Evolutionary conservation across 2,113 vertebrate genomes (phyloP).

Genomic region (Neotoma lepida): DNA sequence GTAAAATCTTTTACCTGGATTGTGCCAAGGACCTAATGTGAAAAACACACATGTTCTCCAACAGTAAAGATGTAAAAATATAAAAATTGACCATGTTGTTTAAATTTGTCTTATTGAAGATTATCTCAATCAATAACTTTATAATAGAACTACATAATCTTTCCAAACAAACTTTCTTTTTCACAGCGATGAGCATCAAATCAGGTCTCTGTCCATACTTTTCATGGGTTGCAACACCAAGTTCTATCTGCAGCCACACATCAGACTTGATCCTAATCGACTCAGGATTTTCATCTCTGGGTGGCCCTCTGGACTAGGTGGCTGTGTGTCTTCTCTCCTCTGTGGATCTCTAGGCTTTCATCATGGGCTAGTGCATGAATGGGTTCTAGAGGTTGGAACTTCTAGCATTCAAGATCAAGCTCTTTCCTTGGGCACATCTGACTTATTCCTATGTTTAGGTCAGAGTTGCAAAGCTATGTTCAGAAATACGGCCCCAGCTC

Average conservation of each 20-base stretch:
- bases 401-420: neutral
- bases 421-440: neutral
- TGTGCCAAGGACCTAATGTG: neutral
- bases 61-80: neutral
- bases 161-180: neutral
- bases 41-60: neutral
- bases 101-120: neutral
- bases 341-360: neutral
- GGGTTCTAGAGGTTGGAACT: neutral
- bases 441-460: neutral
- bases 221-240: neutral
- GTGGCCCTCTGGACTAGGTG: neutral
- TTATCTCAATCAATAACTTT: neutral
- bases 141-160: neutral
- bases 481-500: neutral
- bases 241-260: too few species aligned
- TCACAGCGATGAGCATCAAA: neutral
- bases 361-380: neutral
- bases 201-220: neutral
- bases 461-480: neutral
- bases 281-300: neutral
- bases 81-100: neutral
- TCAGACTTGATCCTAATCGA: too few species aligned
- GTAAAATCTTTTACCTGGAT: neutral
- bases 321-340: neutral